Base-by-base conservation (phyloP, 2,797 vertebrate genomes). In the Aythya fuligula region DNA sequence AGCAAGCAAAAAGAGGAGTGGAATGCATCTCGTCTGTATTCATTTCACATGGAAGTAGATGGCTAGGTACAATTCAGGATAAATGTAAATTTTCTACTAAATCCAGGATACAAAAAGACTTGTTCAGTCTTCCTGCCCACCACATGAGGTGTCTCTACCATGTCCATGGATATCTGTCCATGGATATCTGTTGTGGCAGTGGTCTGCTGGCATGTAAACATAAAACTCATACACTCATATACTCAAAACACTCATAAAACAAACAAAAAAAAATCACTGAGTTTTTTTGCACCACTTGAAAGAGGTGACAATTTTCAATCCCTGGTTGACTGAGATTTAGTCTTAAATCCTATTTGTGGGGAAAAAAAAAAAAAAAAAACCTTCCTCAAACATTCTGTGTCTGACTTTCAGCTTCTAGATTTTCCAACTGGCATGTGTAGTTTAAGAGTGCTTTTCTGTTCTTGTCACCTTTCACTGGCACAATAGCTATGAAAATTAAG, bases 401-500 rank as follows among this genome's bases (percentile, higher is more conserved):
- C 66, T 83, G 53, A 91, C 24, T 64, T 22, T 4, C 17, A 73
- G 21, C 60, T 67, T 70, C 62, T 47, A 30, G 8, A 38, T 89
- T 93, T 82, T 41, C 54, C 62, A 22, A 6, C 45, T 84, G 30
- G 12, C 27, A 80, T 6, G 5, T 34, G 61, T 12, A 60, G 57
- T 43, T 84, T 43, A 75, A 58, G 57, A 13, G 51, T 91, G 20
- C 82, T 82, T 79, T 51, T 34, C 10, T 49, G 34, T 65, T 85
- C 22, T 41, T 85, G 15, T 70, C 15, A 38, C 56, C 30, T 80
- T 51, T 73, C 34, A 43, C 54, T 67, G 36, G 45, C 32, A 7
- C 34, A 18, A 94, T 89, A 76, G 38, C 17, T 32, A 82, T 58
- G 32, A 56, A 89, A 79, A 73, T 41, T 10, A 43, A 73, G 66